A percentile compares a stretch with the other conserved stretches of the same genome.
These are phyloP conservation scores for Chrysomallon squamiferum DNA, from an alignment of 1,140 invertebrate species.

Conservation along the genomic window DNA sequence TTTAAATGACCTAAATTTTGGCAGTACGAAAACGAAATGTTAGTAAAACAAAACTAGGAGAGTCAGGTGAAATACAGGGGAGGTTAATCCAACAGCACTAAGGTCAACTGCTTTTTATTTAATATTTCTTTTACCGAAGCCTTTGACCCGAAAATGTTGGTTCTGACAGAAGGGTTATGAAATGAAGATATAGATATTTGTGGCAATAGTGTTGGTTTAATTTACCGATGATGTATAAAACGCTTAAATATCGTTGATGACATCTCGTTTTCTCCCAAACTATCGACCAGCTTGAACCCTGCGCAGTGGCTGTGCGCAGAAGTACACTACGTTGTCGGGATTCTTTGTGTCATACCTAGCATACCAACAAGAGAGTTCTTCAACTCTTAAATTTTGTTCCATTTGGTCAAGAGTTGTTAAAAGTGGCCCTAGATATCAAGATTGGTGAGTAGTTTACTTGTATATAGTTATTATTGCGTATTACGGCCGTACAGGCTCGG, in stretches of 20 bases:
- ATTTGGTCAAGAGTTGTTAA: constrained; percentile 17
- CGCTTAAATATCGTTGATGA: no score
- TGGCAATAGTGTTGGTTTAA: not conserved
- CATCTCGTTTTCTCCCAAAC: constrained; percentile 16
- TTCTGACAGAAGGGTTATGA: not conserved
- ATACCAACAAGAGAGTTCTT: constrained; percentile 83
- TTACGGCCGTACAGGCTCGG: constrained; percentile 74
- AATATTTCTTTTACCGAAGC: not conserved
- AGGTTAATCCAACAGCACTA: constrained; percentile 8
- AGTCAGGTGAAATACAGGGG: not conserved
- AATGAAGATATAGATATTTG: not conserved
- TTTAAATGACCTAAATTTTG: no score
- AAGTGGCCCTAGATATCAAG: constrained; percentile 20
- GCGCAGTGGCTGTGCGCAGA: constrained; percentile 82
- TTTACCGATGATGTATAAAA: no score
- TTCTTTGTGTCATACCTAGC: constrained; percentile 94
- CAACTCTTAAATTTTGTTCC: constrained; percentile 28
- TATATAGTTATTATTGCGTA: constrained; percentile 39
- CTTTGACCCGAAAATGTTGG: no score
- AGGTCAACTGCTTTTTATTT: constrained; percentile 1
- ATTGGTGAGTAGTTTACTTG: constrained; percentile 24
- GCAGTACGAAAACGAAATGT: not conserved
- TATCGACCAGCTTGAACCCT: constrained; percentile 64
- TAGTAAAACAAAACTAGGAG: constrained; percentile 7
- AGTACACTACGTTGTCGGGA: constrained; percentile 86